Percentiles rank a stretch among this genome's conserved stretches.
phyloP scores from a whole-genome alignment of 2,797 vertebrate species.

The Propithecus deckenii region DNA sequence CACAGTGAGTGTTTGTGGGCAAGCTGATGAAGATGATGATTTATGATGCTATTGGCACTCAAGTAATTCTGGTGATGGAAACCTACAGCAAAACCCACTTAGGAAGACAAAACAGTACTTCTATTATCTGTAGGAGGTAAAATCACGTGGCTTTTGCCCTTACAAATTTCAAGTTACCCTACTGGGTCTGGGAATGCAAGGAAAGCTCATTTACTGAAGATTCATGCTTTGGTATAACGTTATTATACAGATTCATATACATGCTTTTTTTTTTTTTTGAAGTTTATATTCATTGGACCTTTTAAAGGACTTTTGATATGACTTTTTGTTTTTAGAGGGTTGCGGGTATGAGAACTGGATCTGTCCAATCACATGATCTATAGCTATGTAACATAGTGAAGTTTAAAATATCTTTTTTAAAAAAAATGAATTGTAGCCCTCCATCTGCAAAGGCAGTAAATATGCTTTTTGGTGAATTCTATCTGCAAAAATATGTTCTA shows the following conservation, averaged over 20 bases:
- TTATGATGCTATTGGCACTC: slow-evolving; percentile 32
- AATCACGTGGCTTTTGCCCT: background rate
- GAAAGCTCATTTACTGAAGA: slow-evolving; percentile 8
- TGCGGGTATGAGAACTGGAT: background rate
- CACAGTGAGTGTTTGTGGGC: slow-evolving; percentile 23
- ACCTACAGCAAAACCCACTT: slow-evolving; percentile 46
- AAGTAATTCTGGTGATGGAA: slow-evolving; percentile 51
- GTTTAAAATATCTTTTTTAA: background rate
- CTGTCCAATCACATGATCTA: background rate
- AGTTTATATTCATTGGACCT: background rate
- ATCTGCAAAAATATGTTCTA: background rate
- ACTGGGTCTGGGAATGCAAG: background rate
- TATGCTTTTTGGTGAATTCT: background rate
- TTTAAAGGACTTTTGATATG: background rate
- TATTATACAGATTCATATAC: background rate
- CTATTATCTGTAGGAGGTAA: background rate
- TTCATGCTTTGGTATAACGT: slow-evolving; percentile 1
- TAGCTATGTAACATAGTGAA: background rate
- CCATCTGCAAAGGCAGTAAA: background rate
- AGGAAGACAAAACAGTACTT: slow-evolving; percentile 48
- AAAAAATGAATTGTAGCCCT: background rate
- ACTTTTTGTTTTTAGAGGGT: background rate
- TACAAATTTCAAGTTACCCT: slow-evolving; percentile 16
- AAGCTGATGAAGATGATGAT: slow-evolving; percentile 65
- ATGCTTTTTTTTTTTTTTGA: background rate